phyloP scores from a whole-genome alignment of 1,140 invertebrate species.

The Neodiprion pinetum region DNA sequence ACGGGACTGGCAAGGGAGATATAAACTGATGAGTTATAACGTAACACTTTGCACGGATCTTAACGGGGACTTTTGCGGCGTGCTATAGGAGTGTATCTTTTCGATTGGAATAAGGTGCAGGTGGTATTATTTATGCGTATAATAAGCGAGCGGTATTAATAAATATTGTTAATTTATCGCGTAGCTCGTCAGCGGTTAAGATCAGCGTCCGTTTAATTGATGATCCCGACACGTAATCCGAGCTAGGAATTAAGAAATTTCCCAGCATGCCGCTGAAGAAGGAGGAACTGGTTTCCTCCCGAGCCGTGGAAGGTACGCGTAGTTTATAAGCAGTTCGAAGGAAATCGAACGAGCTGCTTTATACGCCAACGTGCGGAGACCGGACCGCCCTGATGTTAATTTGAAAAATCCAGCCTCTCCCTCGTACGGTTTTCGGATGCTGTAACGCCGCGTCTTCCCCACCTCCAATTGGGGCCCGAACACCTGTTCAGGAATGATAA shows the following conservation, averaged over 20 bases:
- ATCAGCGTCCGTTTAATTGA: neutral
- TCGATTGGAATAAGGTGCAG: no score
- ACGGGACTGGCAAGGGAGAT: no score
- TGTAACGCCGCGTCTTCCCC: neutral
- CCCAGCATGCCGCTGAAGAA: neutral
- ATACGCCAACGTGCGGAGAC: neutral
- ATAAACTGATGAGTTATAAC: no score
- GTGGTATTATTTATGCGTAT: no score
- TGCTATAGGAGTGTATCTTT: no score
- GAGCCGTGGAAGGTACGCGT: neutral
- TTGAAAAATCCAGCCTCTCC: neutral
- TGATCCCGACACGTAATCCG: neutral
- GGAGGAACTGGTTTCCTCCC: neutral
- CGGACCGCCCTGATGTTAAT: conserved; percentile 4
- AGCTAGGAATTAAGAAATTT: conserved; percentile 3
- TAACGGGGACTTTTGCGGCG: neutral
- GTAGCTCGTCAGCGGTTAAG: no score
- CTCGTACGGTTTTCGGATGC: neutral
- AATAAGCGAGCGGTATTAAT: neutral
- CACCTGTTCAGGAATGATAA: conserved; percentile 2
- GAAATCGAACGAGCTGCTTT: neutral
- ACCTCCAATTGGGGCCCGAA: neutral
- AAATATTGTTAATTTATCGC: neutral
- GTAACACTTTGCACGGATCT: neutral
- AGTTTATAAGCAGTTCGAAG: neutral